Base-by-base conservation (phyloP, 2,797 vertebrate species). In the Pipistrellus pipistrellus region DNA sequence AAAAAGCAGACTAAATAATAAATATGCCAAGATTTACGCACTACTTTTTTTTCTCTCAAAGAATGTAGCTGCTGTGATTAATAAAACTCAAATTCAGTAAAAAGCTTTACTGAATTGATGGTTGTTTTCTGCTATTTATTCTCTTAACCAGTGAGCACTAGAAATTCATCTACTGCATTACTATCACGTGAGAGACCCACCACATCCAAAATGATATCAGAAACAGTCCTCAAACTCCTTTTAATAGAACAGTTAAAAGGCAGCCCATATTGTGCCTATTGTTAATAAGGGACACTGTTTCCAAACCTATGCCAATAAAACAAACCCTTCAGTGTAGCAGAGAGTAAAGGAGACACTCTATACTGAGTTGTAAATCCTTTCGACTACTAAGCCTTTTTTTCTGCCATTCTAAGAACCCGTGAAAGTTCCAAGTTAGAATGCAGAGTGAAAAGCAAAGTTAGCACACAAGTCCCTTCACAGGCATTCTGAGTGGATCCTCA, bases 81-180 rank as follows among this genome's bases (percentile, higher is more conserved):
- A 94, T 96, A 96, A 95, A 93, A 95, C 55, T 94, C 55, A 71
- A 96, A 94, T 72, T 78, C 32, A 77, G 44, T 66, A 35, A 66
- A 93, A 93, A 86, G 44, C 62, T 87, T 86, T 93, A 55, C 84
- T 93, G 55, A 89, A 90, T 80, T 87, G 25, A 69, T 57, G 71
- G 17, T 23, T 88, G 71, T n/a, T 82, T 87, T 91, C 72, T 73
- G 46, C 75, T 94, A 41, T 85, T 87, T 95, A 69, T 86, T 78
- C 38, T 93, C 72, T 69, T 91, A 91, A 38, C 4, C 23, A 51
- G 32, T 57, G 14, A 94, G 68, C 85, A 90, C 59, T 18, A 84
- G 59, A 95, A 90, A 77, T 59, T 83, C 35, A 66, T 44, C 41
- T 21, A 75, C n/a, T 53, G 8, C 32, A 59, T 76, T 38, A n/a